phyloP scores from a whole-genome alignment of 2,888 invertebrate genomes.

The Cataglyphis albicans region DNA sequence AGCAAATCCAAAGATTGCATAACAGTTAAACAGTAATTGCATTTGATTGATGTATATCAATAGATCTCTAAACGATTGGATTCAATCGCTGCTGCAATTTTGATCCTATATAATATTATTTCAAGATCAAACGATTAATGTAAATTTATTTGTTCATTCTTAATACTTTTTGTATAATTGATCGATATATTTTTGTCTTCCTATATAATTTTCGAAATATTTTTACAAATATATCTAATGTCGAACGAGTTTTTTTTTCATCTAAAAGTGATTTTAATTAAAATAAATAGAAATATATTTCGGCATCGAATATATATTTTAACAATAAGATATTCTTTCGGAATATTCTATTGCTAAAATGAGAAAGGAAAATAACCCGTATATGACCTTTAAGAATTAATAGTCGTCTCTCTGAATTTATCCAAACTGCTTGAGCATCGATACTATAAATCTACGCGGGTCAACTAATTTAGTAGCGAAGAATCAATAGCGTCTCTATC shows the following conservation, averaged over 20 bases:
- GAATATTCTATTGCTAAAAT: no score
- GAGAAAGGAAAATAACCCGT: no score
- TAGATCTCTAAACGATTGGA: constrained; percentile 42
- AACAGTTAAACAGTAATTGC: constrained; percentile 42
- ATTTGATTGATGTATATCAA: constrained; percentile 50
- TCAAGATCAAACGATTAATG: background rate
- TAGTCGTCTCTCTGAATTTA: constrained; percentile 46
- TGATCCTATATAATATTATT: constrained; percentile 24
- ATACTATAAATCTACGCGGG: constrained; percentile 57
- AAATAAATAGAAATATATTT: constrained; percentile 56
- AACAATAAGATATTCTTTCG: no score
- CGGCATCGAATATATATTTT: constrained; percentile 30
- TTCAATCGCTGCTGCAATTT: constrained; percentile 32
- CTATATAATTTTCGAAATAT: background rate
- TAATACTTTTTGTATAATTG: background rate
- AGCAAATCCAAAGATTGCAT: constrained; percentile 43
- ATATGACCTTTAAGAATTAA: background rate
- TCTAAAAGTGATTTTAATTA: background rate
- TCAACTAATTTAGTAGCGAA: constrained; percentile 65
- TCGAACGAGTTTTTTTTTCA: background rate
- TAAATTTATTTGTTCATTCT: background rate
- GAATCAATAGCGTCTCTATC: constrained; percentile 61
- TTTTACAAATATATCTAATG: background rate
- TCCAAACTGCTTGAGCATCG: constrained; percentile 32
- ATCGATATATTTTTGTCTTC: background rate